Conservation (phyloP, 2,113 vertebrate genomes). For the Percopsis transmontana region DNA sequence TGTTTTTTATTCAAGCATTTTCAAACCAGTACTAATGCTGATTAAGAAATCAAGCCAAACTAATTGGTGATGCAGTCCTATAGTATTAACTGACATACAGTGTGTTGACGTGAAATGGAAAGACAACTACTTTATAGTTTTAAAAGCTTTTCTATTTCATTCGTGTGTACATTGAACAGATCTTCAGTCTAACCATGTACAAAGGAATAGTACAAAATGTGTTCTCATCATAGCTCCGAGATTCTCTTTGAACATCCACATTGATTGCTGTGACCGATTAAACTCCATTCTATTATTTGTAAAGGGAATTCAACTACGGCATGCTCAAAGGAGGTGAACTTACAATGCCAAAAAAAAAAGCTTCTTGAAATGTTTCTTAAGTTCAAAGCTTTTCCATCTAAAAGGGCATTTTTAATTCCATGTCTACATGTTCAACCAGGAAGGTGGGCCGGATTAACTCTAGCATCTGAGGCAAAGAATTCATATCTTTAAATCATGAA, state of each 20-base stretch:
- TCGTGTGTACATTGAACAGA: conserved; percentile 51
- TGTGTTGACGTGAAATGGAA: background rate
- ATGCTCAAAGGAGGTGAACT: conserved; percentile 86
- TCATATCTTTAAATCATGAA: conserved; percentile 74
- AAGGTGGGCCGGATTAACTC: conserved; percentile 73
- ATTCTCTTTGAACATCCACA: conserved; percentile 96
- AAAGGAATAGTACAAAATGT: conserved; percentile 88
- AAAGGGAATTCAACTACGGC: conserved; percentile 84
- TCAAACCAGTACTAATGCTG: background rate
- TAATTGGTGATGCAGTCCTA: background rate
- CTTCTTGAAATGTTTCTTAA: conserved; percentile 87
- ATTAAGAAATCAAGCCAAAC: background rate
- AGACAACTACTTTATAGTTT: conserved; percentile 33
- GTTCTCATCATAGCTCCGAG: conserved; percentile 83
- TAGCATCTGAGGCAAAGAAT: conserved; percentile 69
- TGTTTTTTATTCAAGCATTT: no score
- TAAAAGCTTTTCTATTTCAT: conserved; percentile 33
- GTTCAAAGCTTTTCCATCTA: conserved; percentile 94
- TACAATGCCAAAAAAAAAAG: conserved; percentile 82
- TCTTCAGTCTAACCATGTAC: conserved; percentile 86
- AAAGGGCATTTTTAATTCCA: conserved; percentile 97
- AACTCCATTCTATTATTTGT: conserved; percentile 90
- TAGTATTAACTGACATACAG: background rate
- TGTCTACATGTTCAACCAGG: conserved; percentile 69
- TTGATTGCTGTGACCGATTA: conserved; percentile 92